Conservation (phyloP, 2,113 vertebrate genomes). For the Galeopterus variegatus region DNA sequence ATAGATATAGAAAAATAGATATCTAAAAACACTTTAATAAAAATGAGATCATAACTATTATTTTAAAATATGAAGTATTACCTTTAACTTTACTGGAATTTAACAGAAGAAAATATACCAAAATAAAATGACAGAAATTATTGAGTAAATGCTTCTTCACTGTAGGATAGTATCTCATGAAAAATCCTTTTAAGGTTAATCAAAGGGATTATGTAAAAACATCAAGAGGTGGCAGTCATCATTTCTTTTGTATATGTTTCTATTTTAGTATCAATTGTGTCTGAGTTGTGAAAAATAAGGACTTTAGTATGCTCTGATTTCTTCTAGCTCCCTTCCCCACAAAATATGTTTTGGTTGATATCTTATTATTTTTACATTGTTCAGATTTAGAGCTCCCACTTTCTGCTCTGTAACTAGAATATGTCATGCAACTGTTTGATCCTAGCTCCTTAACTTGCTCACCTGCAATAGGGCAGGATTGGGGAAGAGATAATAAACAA, state of each 20-base stretch:
- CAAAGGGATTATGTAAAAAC: background rate
- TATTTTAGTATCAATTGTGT: background rate
- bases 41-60: slow-evolving; percentile 27
- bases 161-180: background rate
- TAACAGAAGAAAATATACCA: slow-evolving; percentile 48
- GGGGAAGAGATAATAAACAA: background rate
- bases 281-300: background rate
- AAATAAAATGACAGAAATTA: slow-evolving; percentile 30
- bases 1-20: slow-evolving; percentile 1
- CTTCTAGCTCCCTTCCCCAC: background rate
- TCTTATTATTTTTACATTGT: background rate
- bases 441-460: background rate
- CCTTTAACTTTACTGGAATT: slow-evolving; percentile 48
- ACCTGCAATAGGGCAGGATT: background rate
- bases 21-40: slow-evolving; percentile 38
- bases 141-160: background rate
- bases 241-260: background rate
- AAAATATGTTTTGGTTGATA: background rate
- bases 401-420: background rate
- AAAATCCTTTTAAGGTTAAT: slow-evolving; percentile 10
- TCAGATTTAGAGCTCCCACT: background rate
- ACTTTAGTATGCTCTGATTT: too few species aligned
- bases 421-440: background rate
- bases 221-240: background rate
- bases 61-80: slow-evolving; percentile 57